Evolutionary conservation across 2,797 vertebrate genomes (phyloP).

Genomic region (Hipposideros larvatus): DNA sequence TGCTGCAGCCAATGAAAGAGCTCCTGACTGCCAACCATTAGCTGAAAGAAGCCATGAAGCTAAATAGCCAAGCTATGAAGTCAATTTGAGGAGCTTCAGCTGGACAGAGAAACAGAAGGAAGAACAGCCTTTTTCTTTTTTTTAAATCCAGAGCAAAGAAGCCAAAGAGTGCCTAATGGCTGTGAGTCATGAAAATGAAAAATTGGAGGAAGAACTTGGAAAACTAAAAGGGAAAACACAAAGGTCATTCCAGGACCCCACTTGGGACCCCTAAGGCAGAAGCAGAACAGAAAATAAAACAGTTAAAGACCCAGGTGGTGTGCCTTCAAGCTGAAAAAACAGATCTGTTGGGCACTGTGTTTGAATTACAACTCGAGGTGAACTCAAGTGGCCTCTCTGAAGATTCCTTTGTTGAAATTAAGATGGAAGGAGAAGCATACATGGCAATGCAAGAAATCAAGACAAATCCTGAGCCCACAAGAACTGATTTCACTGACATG

Average conservation of each 20-base stretch:
- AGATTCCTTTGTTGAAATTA: too few relatives aligned
- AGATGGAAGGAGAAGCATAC: conserved; percentile 86
- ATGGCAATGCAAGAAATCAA: conserved; percentile 83
- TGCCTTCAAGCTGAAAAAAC: too few relatives aligned
- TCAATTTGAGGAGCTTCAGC: conserved; percentile 93
- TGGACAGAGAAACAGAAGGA: conserved; percentile 96
- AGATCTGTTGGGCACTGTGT: too few relatives aligned
- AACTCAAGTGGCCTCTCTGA: too few relatives aligned
- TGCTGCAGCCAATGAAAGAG: conserved; percentile 95
- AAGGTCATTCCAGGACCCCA: conserved; percentile 74
- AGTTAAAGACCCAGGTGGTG: too few relatives aligned
- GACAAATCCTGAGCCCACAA: conserved; percentile 65
- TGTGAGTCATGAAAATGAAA: conserved; percentile 92
- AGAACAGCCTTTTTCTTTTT: conserved; percentile 87
- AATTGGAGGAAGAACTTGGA: conserved; percentile 88
- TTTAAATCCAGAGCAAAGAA: conserved; percentile 92
- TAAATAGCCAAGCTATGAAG: conserved; percentile 97
- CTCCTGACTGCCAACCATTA: conserved; percentile 90
- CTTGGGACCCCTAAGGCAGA: too few relatives aligned
- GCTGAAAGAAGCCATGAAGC: conserved; percentile 92
- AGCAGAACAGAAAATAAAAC: too few relatives aligned
- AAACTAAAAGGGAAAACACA: conserved; percentile 84
- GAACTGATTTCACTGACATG: conserved; percentile 60
- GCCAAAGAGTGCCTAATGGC: conserved; percentile 89
- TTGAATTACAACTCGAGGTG: too few relatives aligned